Evolutionary conservation across 1,140 invertebrate genomes (phyloP), one percentile per base, ranked within the genome.

Genomic region (Drosophila bocki): DNA sequence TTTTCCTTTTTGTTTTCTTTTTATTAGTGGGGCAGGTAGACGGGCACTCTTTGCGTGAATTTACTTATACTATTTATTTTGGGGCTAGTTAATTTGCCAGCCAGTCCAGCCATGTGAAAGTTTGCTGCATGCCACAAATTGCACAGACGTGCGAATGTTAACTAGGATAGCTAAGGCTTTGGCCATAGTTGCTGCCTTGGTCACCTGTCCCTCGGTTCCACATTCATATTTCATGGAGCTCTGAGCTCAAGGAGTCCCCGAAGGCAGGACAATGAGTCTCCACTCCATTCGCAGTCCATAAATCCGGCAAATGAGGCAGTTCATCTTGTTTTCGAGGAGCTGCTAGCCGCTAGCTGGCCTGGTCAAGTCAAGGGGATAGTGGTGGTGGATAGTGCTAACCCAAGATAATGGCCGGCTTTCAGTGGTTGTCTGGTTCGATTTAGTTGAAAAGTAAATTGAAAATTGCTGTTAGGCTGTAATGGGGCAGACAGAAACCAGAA

Each of bases 51-150:
- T 75, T 74, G 42, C 37, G 72, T 45, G 51, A 39, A 53, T 75
- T 63, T 83, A 71, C 65, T 63, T 69, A 64, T 77, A 76, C 60
- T 80, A 72, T 56, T 71, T 72, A 58, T 62, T 67, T 58, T 44
- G 74, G 42, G 50, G 41, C 57, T 57, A 70, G 75, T 82, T 75
- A 77, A 76, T 85, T 80, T 84, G 53, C 53, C 13, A 17, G 80
- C 64, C 71, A 68, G 81, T 51, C 50, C 58, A 50, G 54, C 74
- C 82, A 86, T 86, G 83, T 86, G 82, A 86, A 86, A 86, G 82
- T 86, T 86, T 56, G 62, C 62, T 85, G 82, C 82, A 87, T 85
- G 82, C 82, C 83, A 67, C 82, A 85, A 85, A 85, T 86, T 85
- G 82, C 82, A 47, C 72, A 51, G 60, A 82, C 83, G 75, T 85